Conservation (phyloP, 2,113 vertebrate genomes). For the Oreamnos americanus region DNA sequence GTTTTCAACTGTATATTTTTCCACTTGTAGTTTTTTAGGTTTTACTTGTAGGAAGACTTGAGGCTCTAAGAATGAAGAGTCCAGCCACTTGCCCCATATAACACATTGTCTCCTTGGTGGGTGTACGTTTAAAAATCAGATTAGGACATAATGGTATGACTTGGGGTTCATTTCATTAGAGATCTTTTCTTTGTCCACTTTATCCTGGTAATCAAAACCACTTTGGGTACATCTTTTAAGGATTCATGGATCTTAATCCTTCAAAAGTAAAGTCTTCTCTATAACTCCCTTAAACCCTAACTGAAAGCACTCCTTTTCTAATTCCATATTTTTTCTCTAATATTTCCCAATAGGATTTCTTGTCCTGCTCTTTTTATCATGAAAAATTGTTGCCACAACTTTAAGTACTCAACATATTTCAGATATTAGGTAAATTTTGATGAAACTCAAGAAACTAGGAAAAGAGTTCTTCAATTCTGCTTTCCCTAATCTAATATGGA, state of each 20-base stretch:
- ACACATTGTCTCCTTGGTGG: not conserved
- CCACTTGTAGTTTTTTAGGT: not conserved
- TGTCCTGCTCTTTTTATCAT: not conserved
- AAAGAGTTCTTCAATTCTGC: conserved; percentile 27
- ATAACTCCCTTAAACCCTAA: not conserved
- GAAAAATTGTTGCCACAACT: not conserved
- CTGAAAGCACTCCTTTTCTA: not conserved
- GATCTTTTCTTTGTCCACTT: not conserved
- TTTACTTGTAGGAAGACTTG: not conserved
- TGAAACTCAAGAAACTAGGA: conserved; percentile 11
- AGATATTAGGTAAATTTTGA: not conserved
- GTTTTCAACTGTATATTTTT: not conserved
- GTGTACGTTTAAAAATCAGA: not conserved
- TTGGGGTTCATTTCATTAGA: not conserved
- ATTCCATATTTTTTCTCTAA: not conserved
- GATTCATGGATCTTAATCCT: not conserved
- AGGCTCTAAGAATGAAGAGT: not conserved
- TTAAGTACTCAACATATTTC: not conserved
- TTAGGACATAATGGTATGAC: not conserved
- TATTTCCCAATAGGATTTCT: not conserved
- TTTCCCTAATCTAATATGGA: not conserved
- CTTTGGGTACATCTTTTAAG: not conserved
- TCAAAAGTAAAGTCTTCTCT: not conserved
- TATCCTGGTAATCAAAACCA: not conserved
- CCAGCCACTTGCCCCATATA: not conserved